Evolutionary conservation across 2,113 vertebrate genomes (phyloP).

Genomic region (Cryptotis parvus): DNA sequence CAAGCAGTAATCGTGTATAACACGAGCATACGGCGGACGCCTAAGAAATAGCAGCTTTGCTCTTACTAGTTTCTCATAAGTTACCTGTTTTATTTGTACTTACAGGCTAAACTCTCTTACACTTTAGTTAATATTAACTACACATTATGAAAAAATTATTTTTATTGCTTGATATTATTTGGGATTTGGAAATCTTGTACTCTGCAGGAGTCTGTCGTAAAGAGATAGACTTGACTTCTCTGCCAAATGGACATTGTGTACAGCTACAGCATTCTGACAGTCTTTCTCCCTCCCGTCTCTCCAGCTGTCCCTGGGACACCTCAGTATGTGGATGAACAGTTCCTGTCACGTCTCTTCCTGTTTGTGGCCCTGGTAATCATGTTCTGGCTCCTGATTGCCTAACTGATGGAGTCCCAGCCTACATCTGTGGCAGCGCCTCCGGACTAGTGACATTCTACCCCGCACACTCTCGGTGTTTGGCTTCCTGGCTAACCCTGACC

Average conservation of each 20-base stretch:
- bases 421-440: constrained; percentile 67
- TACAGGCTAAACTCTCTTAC: background rate
- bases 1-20: background rate
- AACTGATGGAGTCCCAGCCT: constrained; percentile 78
- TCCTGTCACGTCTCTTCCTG: constrained; percentile 98
- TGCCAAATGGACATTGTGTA: background rate
- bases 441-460: constrained; percentile 80
- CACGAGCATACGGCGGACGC: background rate
- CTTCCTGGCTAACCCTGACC: constrained; percentile 77
- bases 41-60: background rate
- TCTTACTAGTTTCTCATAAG: background rate
- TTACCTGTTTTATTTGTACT: background rate
- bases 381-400: constrained; percentile 99
- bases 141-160: background rate
- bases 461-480: constrained; percentile 78
- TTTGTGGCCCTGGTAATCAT: constrained; percentile 98
- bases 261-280: constrained; percentile 24
- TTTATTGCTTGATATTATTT: constrained; percentile 32
- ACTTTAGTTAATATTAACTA: background rate
- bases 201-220: constrained; percentile 45
- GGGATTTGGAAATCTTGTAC: constrained; percentile 6
- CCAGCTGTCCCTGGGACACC: constrained; percentile 97
- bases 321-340: constrained; percentile 97
- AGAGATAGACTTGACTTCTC: background rate
- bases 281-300: constrained; percentile 76